phyloP scores from a whole-genome alignment of 2,797 vertebrate genomes.

The Crax fasciolata region DNA sequence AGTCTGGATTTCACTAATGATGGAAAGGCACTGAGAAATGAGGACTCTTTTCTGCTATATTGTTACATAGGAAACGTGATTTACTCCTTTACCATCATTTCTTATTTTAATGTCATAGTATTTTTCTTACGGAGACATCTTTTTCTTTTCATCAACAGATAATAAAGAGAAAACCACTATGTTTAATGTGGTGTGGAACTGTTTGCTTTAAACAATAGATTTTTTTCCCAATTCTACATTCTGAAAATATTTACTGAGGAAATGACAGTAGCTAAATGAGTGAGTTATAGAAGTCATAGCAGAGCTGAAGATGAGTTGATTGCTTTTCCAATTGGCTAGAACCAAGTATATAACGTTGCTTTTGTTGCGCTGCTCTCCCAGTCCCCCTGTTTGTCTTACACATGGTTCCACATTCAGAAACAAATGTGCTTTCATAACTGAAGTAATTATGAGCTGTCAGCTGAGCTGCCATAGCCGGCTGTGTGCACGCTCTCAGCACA shows the following conservation, averaged over 20 bases:
- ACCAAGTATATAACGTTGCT: neutral
- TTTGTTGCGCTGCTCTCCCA: neutral
- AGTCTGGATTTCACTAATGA: conserved; percentile 8
- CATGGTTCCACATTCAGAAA: neutral
- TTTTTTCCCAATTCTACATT: neutral
- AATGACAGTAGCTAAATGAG: conserved; percentile 5
- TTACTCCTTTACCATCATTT: conserved; percentile 1
- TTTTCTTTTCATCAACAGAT: conserved; percentile 41
- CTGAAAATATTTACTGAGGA: neutral
- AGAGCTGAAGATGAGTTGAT: conserved; percentile 24
- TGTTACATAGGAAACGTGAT: neutral
- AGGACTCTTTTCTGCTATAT: neutral
- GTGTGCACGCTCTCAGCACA: neutral
- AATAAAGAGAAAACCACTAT: conserved; percentile 16
- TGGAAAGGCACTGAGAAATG: neutral
- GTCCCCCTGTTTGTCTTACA: neutral
- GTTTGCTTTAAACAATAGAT: conserved; percentile 12
- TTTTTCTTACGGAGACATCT: neutral
- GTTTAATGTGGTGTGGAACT: conserved; percentile 37
- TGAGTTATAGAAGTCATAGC: neutral
- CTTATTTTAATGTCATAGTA: neutral
- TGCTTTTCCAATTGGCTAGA: conserved; percentile 6
- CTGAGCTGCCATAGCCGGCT: neutral
- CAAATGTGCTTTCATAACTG: neutral
- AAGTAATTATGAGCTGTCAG: neutral